Percentiles rank a stretch among this genome's conserved stretches.
phyloP scores from a whole-genome alignment of 2,888 invertebrate genomes.

The Pyrgus malvae region DNA sequence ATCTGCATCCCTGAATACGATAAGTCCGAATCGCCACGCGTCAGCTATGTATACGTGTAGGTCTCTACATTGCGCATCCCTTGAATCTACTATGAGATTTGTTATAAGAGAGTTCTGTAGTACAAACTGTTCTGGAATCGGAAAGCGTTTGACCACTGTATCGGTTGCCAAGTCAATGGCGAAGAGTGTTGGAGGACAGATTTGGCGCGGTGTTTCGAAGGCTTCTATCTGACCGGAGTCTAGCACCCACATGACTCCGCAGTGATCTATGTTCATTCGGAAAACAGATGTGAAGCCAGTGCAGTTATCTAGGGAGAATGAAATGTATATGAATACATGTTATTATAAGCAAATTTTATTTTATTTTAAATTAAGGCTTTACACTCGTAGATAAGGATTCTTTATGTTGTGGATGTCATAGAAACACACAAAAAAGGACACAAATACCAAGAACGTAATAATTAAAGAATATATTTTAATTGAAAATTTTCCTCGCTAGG shows the following conservation, averaged over 20 bases:
- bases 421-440: too few species aligned
- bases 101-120: conserved; percentile 86
- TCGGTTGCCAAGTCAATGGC: conserved; percentile 88
- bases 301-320: conserved; percentile 62
- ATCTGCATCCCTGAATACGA: conserved; percentile 83
- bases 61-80: conserved; percentile 82
- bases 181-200: conserved; percentile 88
- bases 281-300: conserved; percentile 88
- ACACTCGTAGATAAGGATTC: too few species aligned
- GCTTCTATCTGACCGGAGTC: conserved; percentile 90
- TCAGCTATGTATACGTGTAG: conserved; percentile 86
- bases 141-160: conserved; percentile 82
- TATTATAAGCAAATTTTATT: background rate
- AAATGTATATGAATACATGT: conserved; percentile 1
- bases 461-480: too few species aligned
- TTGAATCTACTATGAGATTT: conserved; percentile 85
- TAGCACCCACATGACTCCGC: conserved; percentile 89
- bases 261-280: conserved; percentile 88
- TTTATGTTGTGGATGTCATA: too few species aligned
- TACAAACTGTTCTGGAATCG: conserved; percentile 84
- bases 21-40: conserved; percentile 84
- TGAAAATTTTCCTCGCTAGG: too few species aligned
- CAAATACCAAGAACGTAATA: too few species aligned
- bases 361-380: too few species aligned
- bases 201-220: conserved; percentile 83